phyloP scores from a whole-genome alignment of 2,113 vertebrate genomes.

The Okapia johnstoni region DNA sequence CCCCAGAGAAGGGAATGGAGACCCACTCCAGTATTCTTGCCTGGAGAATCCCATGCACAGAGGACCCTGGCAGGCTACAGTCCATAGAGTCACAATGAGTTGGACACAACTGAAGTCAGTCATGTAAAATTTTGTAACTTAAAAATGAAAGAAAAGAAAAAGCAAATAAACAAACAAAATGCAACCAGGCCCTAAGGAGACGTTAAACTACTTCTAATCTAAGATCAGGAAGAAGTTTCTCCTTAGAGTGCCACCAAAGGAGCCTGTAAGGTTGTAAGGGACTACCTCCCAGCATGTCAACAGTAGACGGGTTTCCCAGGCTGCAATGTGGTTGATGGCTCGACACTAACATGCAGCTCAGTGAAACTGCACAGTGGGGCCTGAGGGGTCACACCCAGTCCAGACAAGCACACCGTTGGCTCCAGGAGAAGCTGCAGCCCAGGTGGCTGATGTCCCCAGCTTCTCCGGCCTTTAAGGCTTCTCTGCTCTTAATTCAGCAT shows the following conservation, averaged over 20 bases:
- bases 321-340: not conserved
- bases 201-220: not conserved
- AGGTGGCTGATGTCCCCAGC: not conserved
- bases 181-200: not conserved
- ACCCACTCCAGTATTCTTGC: not conserved
- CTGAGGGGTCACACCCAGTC: fast-evolving
- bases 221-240: not conserved
- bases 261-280: not conserved
- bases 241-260: not conserved
- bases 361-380: not conserved
- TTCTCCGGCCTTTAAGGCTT: not conserved
- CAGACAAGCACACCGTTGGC: not conserved
- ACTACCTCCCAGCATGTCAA: not conserved
- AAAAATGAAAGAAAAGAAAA: not conserved
- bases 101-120: not conserved
- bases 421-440: not conserved
- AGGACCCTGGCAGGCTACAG: not conserved
- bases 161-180: not conserved
- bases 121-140: not conserved
- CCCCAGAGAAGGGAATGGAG: not conserved
- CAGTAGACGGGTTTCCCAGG: fast-evolving
- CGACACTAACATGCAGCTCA: not conserved
- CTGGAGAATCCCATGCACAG: not conserved
- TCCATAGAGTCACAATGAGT: not conserved
- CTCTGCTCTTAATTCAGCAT: not conserved